Conservation (phyloP, 2,888 invertebrate genomes). For the Empis livida region DNA sequence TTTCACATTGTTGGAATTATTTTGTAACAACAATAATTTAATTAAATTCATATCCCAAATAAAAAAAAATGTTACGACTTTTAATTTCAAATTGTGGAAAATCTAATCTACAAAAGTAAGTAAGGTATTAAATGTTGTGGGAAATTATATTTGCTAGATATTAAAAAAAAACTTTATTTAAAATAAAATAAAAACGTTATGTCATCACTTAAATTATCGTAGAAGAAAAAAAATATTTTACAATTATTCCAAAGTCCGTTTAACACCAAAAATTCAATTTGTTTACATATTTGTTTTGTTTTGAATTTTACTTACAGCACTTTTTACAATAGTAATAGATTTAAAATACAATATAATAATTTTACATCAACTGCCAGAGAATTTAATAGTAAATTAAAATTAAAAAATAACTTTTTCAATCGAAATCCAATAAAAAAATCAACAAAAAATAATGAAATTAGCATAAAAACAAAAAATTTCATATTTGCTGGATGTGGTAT, state of each 20-base stretch:
- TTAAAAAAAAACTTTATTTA: too few species aligned
- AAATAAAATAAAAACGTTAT: constrained; percentile 8
- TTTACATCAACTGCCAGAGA: constrained; percentile 13
- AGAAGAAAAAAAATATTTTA: not conserved
- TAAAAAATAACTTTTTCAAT: constrained; percentile 6
- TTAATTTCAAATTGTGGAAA: constrained; percentile 21
- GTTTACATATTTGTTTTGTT: constrained; percentile 13
- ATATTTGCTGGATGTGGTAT: constrained; percentile 24
- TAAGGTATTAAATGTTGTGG: not conserved
- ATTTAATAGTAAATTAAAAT: constrained; percentile 6
- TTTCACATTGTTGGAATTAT: too few species aligned
- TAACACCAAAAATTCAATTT: constrained; percentile 2
- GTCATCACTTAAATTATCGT: constrained; percentile 9
- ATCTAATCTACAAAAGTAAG: constrained; percentile 22
- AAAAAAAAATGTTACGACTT: constrained; percentile 21
- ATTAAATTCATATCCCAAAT: not conserved
- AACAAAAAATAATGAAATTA: not conserved
- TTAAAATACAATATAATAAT: constrained; percentile 7
- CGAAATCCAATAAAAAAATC: not conserved
- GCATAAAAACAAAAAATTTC: constrained; percentile 16
- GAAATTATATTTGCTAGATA: too few species aligned
- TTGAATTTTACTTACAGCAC: constrained; percentile 8
- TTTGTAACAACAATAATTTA: too few species aligned
- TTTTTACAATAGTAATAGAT: constrained; percentile 16
- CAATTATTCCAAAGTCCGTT: not conserved